Evolutionary conservation across 2,797 vertebrate genomes (phyloP).

Genomic region (Cyclura pinguis): DNA sequence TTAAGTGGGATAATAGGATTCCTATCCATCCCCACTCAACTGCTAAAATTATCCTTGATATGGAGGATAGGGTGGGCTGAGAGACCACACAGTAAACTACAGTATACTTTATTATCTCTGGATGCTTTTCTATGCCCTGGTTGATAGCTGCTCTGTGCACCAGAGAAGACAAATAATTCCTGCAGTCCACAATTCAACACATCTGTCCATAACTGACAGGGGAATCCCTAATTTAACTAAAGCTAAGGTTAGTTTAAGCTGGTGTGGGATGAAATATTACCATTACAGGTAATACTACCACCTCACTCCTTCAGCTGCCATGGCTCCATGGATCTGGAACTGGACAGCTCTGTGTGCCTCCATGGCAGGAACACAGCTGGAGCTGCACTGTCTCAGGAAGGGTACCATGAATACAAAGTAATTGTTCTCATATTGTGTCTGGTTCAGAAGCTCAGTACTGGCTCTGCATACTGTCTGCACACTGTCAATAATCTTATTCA

Average conservation of each 20-base stretch:
- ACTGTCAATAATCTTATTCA: background rate
- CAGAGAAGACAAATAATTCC: background rate
- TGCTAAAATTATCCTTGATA: background rate
- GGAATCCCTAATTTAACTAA: background rate
- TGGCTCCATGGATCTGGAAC: background rate
- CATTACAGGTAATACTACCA: background rate
- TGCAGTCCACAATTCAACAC: background rate
- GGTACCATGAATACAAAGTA: background rate
- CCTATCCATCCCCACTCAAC: background rate
- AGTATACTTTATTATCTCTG: background rate
- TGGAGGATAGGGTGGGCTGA: background rate
- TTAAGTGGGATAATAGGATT: background rate
- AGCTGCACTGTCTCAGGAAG: no score
- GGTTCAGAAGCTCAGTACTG: background rate
- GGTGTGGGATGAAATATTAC: background rate
- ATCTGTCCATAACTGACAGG: background rate
- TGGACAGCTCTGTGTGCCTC: background rate
- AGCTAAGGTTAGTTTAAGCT: background rate
- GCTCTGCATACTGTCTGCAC: background rate
- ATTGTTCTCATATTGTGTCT: background rate
- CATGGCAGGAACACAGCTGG: no score
- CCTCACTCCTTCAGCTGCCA: background rate
- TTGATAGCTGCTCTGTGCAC: background rate
- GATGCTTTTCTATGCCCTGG: background rate
- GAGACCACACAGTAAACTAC: background rate